Evolutionary conservation across 2,113 vertebrate species (phyloP).

Genomic region (Podilymbus podiceps): DNA sequence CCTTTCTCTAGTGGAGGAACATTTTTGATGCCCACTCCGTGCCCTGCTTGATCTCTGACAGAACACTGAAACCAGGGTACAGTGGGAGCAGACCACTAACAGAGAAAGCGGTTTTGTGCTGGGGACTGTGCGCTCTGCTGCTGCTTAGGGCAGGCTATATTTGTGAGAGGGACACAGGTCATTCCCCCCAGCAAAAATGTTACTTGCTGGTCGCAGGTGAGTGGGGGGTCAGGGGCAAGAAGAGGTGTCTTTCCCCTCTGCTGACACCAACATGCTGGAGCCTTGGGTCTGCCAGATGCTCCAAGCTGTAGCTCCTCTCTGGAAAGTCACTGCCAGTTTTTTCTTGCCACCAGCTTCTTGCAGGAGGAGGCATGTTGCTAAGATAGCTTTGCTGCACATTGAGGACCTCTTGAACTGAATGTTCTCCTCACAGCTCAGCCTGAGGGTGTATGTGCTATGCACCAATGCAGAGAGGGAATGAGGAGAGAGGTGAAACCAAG

Average conservation of each 20-base stretch:
- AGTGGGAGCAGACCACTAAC: neutral
- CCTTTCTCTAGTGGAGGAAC: neutral
- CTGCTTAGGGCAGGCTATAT: neutral
- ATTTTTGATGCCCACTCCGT: neutral
- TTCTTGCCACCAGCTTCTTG: neutral
- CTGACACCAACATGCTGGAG: neutral
- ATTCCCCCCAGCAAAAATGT: neutral
- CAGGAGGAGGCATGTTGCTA: neutral
- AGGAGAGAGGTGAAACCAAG: constrained; percentile 19
- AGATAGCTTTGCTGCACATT: neutral
- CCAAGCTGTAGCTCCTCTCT: neutral
- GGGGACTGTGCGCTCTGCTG: neutral
- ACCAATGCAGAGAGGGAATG: neutral
- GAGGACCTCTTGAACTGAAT: neutral
- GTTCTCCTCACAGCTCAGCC: neutral
- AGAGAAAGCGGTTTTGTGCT: neutral
- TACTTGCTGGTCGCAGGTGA: neutral
- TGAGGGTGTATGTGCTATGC: neutral
- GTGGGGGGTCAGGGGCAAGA: neutral
- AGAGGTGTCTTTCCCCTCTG: neutral
- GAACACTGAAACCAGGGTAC: neutral
- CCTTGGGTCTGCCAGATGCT: neutral
- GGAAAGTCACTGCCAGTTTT: neutral
- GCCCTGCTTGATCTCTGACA: neutral
- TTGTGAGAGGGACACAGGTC: neutral